These are phyloP conservation scores for Eristalis tenax DNA, from an alignment of 2,888 invertebrate species.

Conservation along the genomic window DNA sequence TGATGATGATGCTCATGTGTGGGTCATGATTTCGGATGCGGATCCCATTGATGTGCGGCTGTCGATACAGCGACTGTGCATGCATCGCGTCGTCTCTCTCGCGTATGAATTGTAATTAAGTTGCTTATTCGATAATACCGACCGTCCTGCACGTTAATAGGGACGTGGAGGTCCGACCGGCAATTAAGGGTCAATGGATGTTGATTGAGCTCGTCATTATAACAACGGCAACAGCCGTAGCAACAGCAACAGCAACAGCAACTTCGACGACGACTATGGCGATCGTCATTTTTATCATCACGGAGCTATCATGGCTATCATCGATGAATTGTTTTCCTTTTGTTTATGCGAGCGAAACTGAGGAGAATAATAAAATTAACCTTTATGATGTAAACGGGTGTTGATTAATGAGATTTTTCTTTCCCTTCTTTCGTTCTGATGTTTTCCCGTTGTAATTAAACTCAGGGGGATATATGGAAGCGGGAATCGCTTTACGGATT, in stretches of 20 bases:
- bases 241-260: neutral
- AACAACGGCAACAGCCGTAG: neutral
- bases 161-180: constrained; percentile 27
- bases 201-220: constrained; percentile 63
- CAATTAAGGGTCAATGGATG: constrained; percentile 69
- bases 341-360: constrained; percentile 52
- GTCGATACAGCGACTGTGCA: neutral
- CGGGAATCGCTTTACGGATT: constrained; percentile 28
- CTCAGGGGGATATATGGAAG: constrained; percentile 27
- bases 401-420: constrained; percentile 60
- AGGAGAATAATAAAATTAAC: constrained; percentile 65
- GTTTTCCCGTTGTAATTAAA: constrained; percentile 46
- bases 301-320: constrained; percentile 52
- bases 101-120: constrained; percentile 59
- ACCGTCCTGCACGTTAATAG: constrained; percentile 12
- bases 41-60: neutral
- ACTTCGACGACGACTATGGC: constrained; percentile 15
- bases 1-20: neutral
- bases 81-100: constrained; percentile 4
- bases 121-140: constrained; percentile 61
- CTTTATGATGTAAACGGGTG: constrained; percentile 66
- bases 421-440: constrained; percentile 12
- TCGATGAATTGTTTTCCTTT: constrained; percentile 38
- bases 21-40: constrained; percentile 11
- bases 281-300: constrained; percentile 44